Conservation (phyloP, 1,140 invertebrate genomes). For the Zaprionus ornatus region DNA sequence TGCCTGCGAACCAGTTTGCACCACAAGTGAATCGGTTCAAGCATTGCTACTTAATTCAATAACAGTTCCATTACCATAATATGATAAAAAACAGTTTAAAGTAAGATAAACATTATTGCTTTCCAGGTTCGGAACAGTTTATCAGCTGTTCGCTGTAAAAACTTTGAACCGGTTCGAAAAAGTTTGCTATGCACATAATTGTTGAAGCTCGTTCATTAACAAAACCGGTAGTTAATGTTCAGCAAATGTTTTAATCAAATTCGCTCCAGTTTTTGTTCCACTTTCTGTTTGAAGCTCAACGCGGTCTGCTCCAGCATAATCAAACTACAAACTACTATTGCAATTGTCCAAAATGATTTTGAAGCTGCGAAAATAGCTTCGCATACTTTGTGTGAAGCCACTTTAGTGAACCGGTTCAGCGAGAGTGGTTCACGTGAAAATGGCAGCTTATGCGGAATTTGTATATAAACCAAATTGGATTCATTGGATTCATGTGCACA, state of each 20-base stretch:
- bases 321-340: background rate
- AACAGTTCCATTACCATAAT: no score
- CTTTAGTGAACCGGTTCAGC: conserved; percentile 4
- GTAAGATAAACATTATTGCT: no score
- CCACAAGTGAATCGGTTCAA: background rate
- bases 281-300: background rate
- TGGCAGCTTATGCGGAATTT: background rate
- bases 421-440: background rate
- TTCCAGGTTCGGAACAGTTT: background rate
- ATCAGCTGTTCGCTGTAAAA: no score
- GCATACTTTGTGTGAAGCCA: background rate
- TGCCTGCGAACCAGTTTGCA: background rate
- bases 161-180: background rate
- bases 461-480: conserved; percentile 6
- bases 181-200: background rate
- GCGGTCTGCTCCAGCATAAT: background rate
- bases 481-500: conserved; percentile 8
- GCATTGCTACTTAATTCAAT: no score
- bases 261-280: background rate
- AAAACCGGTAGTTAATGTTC: background rate
- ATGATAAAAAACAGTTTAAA: no score
- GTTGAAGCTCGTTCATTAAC: background rate
- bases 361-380: background rate
- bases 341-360: background rate
- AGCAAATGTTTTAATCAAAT: background rate